Percentiles rank a stretch among this genome's conserved stretches.
phyloP scores from a whole-genome alignment of 2,113 vertebrate species.

The Cochlearius cochlearius region DNA sequence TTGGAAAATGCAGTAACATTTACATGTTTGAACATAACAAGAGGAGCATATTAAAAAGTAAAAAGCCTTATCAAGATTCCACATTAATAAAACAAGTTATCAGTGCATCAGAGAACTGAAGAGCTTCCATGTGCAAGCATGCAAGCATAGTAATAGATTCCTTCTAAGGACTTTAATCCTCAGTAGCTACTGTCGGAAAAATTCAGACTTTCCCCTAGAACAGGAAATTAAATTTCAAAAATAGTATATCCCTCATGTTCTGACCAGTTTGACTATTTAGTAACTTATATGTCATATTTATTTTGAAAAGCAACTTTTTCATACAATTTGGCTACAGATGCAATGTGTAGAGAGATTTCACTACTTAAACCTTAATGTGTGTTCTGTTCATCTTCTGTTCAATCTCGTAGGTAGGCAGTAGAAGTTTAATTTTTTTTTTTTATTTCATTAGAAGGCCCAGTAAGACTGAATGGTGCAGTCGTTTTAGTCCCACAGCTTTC shows the following conservation, averaged over 20 bases:
- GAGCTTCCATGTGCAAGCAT: background rate
- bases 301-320: background rate
- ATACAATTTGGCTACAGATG: background rate
- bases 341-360: background rate
- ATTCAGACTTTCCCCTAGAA: background rate
- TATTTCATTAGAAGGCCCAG: background rate
- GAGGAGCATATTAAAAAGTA: background rate
- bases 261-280: background rate
- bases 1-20: slow-evolving; percentile 1
- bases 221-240: slow-evolving; percentile 2
- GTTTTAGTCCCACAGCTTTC: background rate
- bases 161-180: background rate
- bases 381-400: background rate
- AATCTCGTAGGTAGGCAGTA: background rate
- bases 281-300: background rate
- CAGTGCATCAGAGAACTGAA: background rate
- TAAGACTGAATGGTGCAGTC: background rate
- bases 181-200: background rate
- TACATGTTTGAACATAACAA: background rate
- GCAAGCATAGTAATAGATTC: background rate
- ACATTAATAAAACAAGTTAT: slow-evolving; percentile 31
- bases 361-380: background rate
- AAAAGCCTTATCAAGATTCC: slow-evolving; percentile 14
- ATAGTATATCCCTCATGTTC: background rate
- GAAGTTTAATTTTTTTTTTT: background rate